Base-by-base conservation (phyloP, 2,888 invertebrate species). In the Hirtodrosophila trivittata region DNA sequence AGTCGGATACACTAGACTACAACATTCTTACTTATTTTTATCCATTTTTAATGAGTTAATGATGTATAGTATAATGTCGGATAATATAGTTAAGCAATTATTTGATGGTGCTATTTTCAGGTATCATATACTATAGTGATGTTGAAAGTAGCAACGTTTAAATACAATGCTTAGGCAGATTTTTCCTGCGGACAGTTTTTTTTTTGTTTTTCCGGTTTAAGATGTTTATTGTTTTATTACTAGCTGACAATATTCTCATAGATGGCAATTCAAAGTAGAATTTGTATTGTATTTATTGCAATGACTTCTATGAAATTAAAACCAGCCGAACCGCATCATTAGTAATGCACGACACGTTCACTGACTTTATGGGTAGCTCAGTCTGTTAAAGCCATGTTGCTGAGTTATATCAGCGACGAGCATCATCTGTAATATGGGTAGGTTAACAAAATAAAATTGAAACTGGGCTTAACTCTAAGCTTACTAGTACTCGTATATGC, bases 321-420 rank as follows among this genome's bases (percentile, higher is more conserved):
- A 86, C 80, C 45, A 45, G 76, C 54, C 63, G 51, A 60, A 78
- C 80, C 55, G 73, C 80, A 78, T 81, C 64, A 65, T 86, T 83
- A 68, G 30, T 33, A 49, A 81, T 83, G 69, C 86, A 60, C 57
- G 50, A 39, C 86, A 86, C 86, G 80, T 67, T 49, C 46, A 16
- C 9, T 14, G 26, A 39, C 21, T 30, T 64, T 54, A 50, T 57
- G 45, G 49, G 41, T 51, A 58, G 47, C 46, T 63, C 46, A 59
- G 47, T n/a, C 51, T 49, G 10, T 37, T n/a, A 12, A 16, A 1
- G 3, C n/a, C 18, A 45, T 42, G 54, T 55, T 52, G 21, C 49
- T 35, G 9, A 26, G 32, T 42, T 28, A 50, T 47, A 41, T 46
- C 30, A 6, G 16, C 41, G 47, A 32, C 2, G 6, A 32, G 5